A percentile compares a stretch with the other conserved stretches of the same genome.
phyloP scores from a whole-genome alignment of 2,113 vertebrate genomes.

The Nestor notabilis region DNA sequence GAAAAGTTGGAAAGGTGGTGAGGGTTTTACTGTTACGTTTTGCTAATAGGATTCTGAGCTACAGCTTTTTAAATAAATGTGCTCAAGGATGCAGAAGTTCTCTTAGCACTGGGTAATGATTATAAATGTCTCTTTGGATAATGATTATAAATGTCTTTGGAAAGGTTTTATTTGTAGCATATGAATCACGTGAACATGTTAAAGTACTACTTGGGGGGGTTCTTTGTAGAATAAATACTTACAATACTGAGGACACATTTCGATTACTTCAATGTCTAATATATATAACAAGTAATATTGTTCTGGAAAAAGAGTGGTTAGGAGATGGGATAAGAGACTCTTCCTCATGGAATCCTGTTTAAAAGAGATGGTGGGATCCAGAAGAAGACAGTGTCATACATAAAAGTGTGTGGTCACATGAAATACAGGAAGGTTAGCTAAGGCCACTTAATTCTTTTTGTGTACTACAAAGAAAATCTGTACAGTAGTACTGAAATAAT shows the following conservation, averaged over 20 bases:
- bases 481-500: neutral
- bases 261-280: neutral
- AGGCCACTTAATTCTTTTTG: neutral
- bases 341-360: neutral
- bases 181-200: neutral
- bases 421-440: neutral
- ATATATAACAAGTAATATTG: neutral
- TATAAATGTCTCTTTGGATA: neutral
- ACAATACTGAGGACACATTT: neutral
- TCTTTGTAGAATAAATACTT: neutral
- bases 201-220: neutral
- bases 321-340: neutral
- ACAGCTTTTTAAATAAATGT: neutral
- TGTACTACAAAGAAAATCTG: neutral
- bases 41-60: neutral
- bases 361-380: neutral
- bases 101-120: neutral
- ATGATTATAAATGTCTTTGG: neutral
- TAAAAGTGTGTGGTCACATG: neutral
- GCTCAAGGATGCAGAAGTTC: neutral
- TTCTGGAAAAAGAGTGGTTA: neutral
- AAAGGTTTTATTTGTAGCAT: neutral
- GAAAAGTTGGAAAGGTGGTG: neutral
- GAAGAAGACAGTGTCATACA: neutral
- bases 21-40: neutral